Conservation (phyloP, 2,113 vertebrate species). For the Vidua macroura region DNA sequence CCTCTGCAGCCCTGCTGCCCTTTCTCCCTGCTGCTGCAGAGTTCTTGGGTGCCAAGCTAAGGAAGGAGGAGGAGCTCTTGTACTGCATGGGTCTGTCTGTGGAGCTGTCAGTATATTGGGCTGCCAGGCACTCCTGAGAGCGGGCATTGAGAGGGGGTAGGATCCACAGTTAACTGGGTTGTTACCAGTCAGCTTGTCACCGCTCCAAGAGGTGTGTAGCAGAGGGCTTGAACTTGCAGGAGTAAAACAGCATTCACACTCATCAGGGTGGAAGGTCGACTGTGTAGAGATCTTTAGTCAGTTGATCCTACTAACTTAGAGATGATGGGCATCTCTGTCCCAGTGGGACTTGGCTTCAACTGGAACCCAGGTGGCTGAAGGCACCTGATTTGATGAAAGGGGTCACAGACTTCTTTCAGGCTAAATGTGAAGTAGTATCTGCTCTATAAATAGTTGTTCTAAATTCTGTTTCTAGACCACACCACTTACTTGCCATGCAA, state of each 20-base stretch:
- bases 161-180: background rate
- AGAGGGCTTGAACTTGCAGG: background rate
- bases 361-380: background rate
- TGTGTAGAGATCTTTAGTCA: background rate
- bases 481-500: background rate
- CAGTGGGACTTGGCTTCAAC: background rate
- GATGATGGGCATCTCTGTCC: background rate
- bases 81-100: rapidly evolving
- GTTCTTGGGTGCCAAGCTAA: rapidly evolving
- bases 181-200: background rate
- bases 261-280: rapidly evolving
- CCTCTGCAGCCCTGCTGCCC: background rate
- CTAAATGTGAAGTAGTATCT: background rate
- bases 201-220: background rate
- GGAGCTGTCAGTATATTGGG: rapidly evolving
- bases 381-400: background rate
- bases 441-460: background rate
- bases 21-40: rapidly evolving
- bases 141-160: rapidly evolving
- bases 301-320: background rate
- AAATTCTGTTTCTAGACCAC: background rate
- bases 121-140: rapidly evolving
- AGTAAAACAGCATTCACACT: background rate
- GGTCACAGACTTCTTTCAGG: background rate
- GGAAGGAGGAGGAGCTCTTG: background rate